Conservation (phyloP, 2,888 invertebrate species). For the Andrena bicolor region DNA sequence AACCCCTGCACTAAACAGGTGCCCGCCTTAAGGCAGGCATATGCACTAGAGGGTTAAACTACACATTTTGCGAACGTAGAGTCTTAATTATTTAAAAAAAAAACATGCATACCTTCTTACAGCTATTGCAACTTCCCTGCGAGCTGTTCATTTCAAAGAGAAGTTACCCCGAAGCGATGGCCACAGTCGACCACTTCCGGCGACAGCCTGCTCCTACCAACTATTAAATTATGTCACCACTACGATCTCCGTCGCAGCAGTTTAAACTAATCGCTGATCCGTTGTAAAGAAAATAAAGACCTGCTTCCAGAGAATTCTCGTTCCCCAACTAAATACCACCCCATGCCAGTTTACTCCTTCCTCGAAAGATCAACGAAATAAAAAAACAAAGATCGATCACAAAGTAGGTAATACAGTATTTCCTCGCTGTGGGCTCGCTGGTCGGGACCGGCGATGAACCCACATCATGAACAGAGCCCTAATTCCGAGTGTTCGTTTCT, state of each 20-base stretch:
- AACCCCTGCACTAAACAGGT: too few species aligned
- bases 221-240: slow-evolving; percentile 30
- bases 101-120: neutral
- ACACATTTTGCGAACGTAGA: too few species aligned
- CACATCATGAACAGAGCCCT: too few species aligned
- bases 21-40: too few species aligned
- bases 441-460: too few species aligned
- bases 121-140: slow-evolving; percentile 50
- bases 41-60: too few species aligned
- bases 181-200: slow-evolving; percentile 23
- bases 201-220: neutral
- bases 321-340: neutral
- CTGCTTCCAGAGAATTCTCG: neutral
- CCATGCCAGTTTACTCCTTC: neutral
- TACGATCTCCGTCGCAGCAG: neutral
- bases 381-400: too few species aligned
- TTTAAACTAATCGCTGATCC: neutral
- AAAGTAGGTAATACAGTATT: too few species aligned
- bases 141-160: slow-evolving; percentile 35
- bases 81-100: neutral
- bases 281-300: slow-evolving; percentile 33
- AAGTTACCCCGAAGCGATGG: slow-evolving; percentile 13
- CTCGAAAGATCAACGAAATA: neutral
- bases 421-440: too few species aligned
- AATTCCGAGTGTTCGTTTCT: too few species aligned